These are phyloP conservation scores for Apantesis nais DNA, from an alignment of 2,888 invertebrate species.

Conservation along the genomic window DNA sequence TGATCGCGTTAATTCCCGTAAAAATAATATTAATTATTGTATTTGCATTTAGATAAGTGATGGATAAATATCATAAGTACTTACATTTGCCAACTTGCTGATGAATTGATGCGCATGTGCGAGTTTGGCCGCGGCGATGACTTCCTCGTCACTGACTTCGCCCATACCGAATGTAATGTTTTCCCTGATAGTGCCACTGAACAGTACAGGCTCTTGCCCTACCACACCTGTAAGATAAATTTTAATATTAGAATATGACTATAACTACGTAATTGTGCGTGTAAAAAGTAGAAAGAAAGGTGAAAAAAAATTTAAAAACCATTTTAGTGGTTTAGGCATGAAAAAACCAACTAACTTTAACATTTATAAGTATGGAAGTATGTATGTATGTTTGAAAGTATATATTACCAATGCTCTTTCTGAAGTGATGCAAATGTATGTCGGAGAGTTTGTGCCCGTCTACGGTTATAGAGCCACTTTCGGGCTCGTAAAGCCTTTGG, in stretches of 20 bases:
- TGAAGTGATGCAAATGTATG: constrained; percentile 85
- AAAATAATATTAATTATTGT: too few relatives aligned
- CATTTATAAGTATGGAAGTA: too few relatives aligned
- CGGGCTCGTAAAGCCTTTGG: constrained; percentile 90
- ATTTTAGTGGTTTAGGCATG: too few relatives aligned
- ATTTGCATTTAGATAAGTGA: not conserved
- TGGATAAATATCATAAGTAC: constrained; percentile 36
- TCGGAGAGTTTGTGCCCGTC: constrained; percentile 87
- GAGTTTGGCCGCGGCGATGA: constrained; percentile 88
- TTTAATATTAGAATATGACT: not conserved
- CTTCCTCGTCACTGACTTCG: constrained; percentile 86
- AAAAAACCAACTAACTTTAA: too few relatives aligned
- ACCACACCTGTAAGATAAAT: constrained; percentile 87
- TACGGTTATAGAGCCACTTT: constrained; percentile 83
- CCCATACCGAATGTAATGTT: constrained; percentile 90
- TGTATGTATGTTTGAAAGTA: not conserved
- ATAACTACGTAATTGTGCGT: too few relatives aligned
- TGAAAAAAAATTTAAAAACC: too few relatives aligned
- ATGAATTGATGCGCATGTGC: constrained; percentile 93
- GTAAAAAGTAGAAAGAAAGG: too few relatives aligned
- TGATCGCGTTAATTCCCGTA: too few relatives aligned
- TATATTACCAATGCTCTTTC: constrained; percentile 67
- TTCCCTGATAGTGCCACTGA: constrained; percentile 91
- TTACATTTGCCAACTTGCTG: constrained; percentile 88
- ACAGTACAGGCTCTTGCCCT: constrained; percentile 95